A percentile compares a stretch with the other conserved stretches of the same genome.
Evolutionary conservation across 2,888 invertebrate species (phyloP).

Genomic region (Quadroppia sp.): DNA sequence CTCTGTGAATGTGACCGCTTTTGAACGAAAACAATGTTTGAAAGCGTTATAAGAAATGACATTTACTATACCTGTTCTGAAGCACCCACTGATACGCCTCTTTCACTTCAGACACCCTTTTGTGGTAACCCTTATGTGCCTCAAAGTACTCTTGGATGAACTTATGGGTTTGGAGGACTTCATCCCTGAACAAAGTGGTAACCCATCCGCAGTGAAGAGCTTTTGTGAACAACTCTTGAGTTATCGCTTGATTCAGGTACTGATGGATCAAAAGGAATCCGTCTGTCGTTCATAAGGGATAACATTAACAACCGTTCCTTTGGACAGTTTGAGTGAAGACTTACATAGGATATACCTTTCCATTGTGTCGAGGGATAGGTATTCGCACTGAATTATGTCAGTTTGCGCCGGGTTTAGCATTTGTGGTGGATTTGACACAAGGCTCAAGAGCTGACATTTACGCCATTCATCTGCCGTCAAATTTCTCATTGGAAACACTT

Average conservation of each 20-base stretch:
- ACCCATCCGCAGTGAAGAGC: conserved; percentile 93
- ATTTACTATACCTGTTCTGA: conserved; percentile 66
- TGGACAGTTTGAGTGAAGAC: conserved; percentile 48
- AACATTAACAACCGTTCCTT: conserved; percentile 7
- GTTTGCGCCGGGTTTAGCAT: conserved; percentile 89
- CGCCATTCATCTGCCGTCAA: conserved; percentile 88
- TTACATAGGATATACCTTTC: conserved; percentile 91
- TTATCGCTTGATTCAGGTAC: conserved; percentile 70
- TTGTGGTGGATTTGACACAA: conserved; percentile 90
- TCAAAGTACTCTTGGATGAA: conserved; percentile 91
- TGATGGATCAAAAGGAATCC: conserved; percentile 87
- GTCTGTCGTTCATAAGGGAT: conserved; percentile 56
- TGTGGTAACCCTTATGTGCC: conserved; percentile 86
- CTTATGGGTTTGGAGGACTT: conserved; percentile 90
- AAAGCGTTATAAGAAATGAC: neutral
- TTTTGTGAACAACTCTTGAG: conserved; percentile 74
- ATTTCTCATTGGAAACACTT: conserved; percentile 83
- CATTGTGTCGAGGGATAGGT: conserved; percentile 86
- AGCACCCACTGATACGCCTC: conserved; percentile 86
- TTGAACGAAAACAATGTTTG: conserved; percentile 41
- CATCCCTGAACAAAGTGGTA: conserved; percentile 88
- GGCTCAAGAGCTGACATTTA: conserved; percentile 82
- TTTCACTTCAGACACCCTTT: conserved; percentile 89
- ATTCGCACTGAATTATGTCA: conserved; percentile 96
- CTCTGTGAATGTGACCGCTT: conserved; percentile 80